These are phyloP conservation scores for Lucifuga dentata DNA, from an alignment of 2,113 vertebrate species.

Conservation along the genomic window DNA sequence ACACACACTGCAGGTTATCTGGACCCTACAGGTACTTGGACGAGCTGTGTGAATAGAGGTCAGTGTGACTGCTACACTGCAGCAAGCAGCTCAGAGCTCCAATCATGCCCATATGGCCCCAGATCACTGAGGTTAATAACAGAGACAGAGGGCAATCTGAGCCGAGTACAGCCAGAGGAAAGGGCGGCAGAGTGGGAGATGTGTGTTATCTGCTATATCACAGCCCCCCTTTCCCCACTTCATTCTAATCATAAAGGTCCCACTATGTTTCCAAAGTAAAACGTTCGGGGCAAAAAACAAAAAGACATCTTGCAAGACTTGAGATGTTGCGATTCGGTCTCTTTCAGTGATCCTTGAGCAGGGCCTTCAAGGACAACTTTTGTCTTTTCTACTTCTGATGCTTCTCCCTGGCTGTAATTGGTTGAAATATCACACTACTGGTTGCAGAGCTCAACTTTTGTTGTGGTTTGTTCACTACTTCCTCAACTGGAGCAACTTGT, in stretches of 20 bases:
- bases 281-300: no score
- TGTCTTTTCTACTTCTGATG: no score
- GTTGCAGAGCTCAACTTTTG: no score
- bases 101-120: slow-evolving; percentile 49
- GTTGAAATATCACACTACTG: no score
- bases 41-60: background rate
- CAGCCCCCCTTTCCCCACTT: slow-evolving; percentile 4
- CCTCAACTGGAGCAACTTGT: no score
- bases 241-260: background rate
- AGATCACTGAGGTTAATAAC: slow-evolving; percentile 52
- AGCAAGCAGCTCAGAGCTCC: slow-evolving; percentile 23
- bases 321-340: no score
- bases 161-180: background rate
- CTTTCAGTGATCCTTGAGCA: no score
- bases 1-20: background rate
- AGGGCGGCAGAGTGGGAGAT: background rate
- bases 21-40: slow-evolving; percentile 14
- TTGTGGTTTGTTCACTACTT: no score
- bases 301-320: no score
- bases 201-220: slow-evolving; percentile 38
- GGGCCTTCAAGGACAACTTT: no score
- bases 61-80: slow-evolving; percentile 18
- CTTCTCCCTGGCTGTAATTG: no score
- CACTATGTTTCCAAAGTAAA: no score
- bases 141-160: slow-evolving; percentile 33